phyloP scores from a whole-genome alignment of 2,113 vertebrate species.

The Gulo gulo region DNA sequence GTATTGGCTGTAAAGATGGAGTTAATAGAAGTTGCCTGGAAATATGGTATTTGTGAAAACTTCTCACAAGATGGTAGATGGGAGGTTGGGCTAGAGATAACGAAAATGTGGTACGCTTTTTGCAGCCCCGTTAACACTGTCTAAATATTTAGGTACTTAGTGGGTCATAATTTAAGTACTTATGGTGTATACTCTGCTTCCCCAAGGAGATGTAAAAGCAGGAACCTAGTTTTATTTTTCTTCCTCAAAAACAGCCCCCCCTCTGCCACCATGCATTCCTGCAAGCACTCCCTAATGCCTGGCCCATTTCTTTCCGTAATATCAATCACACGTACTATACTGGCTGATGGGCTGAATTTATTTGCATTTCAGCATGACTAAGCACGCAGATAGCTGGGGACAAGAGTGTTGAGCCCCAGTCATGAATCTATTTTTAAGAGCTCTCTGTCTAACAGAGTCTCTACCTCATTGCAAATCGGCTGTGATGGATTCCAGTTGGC shows the following conservation, averaged over 20 bases:
- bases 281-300: background rate
- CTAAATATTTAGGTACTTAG: background rate
- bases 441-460: background rate
- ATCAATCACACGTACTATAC: background rate
- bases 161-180: background rate
- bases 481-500: constrained; percentile 18
- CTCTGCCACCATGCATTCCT: too few relatives aligned
- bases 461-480: background rate
- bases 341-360: background rate
- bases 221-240: background rate
- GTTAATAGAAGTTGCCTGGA: background rate
- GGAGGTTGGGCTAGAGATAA: background rate
- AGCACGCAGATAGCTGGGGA: background rate
- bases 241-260: background rate
- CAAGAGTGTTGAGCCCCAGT: background rate
- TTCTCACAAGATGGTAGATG: background rate
- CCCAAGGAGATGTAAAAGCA: background rate
- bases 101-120: background rate
- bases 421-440: background rate
- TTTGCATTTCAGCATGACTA: background rate
- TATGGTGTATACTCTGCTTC: background rate
- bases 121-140: background rate
- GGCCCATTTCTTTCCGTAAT: background rate
- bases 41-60: background rate
- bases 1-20: background rate